A percentile compares a stretch with the other conserved stretches of the same genome.
These are phyloP conservation scores for Diadegma fenestrale DNA, from an alignment of 2,888 invertebrate species.

Conservation along the genomic window DNA sequence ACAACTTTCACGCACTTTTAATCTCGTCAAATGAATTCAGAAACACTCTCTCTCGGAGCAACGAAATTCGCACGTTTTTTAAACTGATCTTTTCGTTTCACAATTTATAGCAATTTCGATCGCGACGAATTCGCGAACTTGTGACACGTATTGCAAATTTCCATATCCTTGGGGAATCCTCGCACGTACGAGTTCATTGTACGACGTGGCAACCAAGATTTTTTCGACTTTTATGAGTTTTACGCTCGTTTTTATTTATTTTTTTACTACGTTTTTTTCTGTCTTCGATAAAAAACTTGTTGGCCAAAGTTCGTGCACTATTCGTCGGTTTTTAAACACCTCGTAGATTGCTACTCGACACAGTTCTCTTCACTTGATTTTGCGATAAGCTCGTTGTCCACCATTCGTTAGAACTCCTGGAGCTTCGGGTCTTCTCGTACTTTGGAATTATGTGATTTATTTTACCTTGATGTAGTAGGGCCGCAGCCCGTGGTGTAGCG, in stretches of 20 bases:
- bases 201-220: not conserved
- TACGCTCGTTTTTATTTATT: not conserved
- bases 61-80: not conserved
- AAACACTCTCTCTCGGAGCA: not conserved
- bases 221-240: not conserved
- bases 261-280: not conserved
- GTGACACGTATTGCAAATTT: conserved; percentile 19
- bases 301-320: not conserved
- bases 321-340: not conserved
- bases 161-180: conserved; percentile 41
- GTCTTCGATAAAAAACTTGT: not conserved
- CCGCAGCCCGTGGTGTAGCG: conserved; percentile 52
- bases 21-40: not conserved
- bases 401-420: conserved; percentile 30
- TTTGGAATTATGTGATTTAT: not conserved
- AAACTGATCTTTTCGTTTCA: conserved; percentile 17
- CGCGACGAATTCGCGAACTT: conserved; percentile 20
- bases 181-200: conserved; percentile 37
- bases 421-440: conserved; percentile 1
- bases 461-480: conserved; percentile 29
- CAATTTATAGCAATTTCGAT: conserved; percentile 36
- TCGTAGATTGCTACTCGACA: not conserved
- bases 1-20: not conserved
- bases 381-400: not conserved
- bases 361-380: not conserved